A percentile compares a stretch with the other conserved stretches of the same genome.
Evolutionary conservation across 2,797 vertebrate species (phyloP).

Genomic region (Pteropus rufus): DNA sequence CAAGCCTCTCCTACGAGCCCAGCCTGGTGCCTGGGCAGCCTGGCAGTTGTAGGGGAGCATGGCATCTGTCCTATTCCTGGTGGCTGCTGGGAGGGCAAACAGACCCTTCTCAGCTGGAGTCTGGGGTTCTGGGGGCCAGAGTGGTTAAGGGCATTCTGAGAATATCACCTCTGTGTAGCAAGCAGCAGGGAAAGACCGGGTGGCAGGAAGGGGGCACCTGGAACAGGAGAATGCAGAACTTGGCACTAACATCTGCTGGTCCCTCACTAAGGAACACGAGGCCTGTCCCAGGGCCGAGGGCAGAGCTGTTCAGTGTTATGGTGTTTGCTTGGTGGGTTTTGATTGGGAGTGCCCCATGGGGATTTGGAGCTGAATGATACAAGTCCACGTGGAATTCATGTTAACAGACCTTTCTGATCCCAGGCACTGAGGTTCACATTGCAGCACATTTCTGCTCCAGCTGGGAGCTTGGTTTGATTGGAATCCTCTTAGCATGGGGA

Average conservation of each 20-base stretch:
- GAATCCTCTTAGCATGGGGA: constrained; percentile 33
- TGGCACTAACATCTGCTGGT: neutral
- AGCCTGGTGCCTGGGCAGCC: accelerated
- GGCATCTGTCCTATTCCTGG: neutral
- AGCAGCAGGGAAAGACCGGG: neutral
- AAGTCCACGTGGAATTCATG: neutral
- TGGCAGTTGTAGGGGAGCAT: neutral
- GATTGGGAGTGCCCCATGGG: neutral
- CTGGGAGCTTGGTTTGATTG: constrained; percentile 24
- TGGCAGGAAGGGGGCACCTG: neutral
- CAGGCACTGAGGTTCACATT: neutral
- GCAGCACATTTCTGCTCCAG: neutral
- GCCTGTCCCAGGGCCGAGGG: neutral
- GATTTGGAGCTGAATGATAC: neutral
- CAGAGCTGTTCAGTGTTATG: neutral
- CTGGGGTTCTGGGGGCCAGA: neutral
- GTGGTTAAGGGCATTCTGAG: neutral
- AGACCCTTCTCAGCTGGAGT: neutral
- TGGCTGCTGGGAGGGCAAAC: neutral
- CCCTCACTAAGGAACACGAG: accelerated
- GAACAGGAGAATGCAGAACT: neutral
- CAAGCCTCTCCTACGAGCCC: neutral
- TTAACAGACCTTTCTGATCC: constrained; percentile 6
- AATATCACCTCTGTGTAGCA: neutral
- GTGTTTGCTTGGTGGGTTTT: neutral